Percentiles rank a stretch among this genome's conserved stretches.
Evolutionary conservation across 2,888 invertebrate genomes (phyloP).

Genomic region (Troides oblongomaculatus): DNA sequence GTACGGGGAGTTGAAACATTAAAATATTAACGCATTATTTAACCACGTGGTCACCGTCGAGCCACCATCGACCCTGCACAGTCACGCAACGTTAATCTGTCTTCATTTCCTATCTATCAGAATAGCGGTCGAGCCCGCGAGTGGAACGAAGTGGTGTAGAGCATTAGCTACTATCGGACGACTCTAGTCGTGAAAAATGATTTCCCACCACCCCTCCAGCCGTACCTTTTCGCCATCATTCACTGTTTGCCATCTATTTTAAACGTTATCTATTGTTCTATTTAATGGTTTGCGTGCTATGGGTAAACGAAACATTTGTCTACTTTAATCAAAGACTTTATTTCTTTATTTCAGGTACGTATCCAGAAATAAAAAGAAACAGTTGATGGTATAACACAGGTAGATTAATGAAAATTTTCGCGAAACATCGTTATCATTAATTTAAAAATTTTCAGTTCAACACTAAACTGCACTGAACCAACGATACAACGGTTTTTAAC

Average conservation of each 20-base stretch:
- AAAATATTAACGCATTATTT: constrained; percentile 37
- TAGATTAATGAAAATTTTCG: constrained; percentile 15
- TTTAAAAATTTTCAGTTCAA: constrained; percentile 15
- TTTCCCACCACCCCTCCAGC: constrained; percentile 69
- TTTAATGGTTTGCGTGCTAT: constrained; percentile 62
- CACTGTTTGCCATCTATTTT: constrained; percentile 64
- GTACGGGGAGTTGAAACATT: background rate
- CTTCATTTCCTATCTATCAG: constrained; percentile 80
- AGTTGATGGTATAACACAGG: constrained; percentile 1
- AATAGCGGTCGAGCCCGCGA: constrained; percentile 55
- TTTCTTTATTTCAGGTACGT: constrained; percentile 30
- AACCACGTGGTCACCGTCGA: constrained; percentile 39
- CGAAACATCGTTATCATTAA: background rate
- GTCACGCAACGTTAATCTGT: constrained; percentile 77
- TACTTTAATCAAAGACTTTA: constrained; percentile 25
- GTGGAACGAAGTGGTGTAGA: constrained; percentile 56
- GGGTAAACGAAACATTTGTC: constrained; percentile 46
- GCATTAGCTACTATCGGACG: constrained; percentile 73
- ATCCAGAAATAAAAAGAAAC: constrained; percentile 21
- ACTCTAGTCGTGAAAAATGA: constrained; percentile 74
- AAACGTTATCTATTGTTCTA: constrained; percentile 62
- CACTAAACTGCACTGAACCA: constrained; percentile 6
- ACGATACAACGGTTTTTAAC: constrained; percentile 18
- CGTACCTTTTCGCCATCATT: constrained; percentile 64
- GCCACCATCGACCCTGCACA: constrained; percentile 52